Percentiles rank a stretch among this genome's conserved stretches.
phyloP scores from a whole-genome alignment of 2,797 vertebrate species.

The Kryptopterus vitreolus region DNA sequence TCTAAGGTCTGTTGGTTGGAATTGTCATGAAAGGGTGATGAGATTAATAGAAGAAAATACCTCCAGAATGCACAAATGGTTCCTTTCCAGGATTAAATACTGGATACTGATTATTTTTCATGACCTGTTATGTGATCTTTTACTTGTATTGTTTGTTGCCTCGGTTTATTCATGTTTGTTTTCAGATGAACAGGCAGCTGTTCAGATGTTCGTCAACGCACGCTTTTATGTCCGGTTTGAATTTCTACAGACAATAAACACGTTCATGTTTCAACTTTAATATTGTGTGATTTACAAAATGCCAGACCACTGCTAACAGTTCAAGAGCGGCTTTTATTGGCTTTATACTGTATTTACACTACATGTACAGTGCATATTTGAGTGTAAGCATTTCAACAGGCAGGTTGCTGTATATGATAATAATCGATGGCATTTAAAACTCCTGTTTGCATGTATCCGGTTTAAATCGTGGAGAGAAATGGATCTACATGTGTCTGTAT shows the following conservation, averaged over 20 bases:
- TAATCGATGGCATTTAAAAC: no score
- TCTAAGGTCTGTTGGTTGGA: neutral
- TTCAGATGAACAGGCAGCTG: neutral
- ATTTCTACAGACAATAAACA: constrained; percentile 12
- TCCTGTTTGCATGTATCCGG: neutral
- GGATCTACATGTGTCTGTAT: neutral
- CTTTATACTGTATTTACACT: constrained; percentile 38
- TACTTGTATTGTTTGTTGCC: neutral
- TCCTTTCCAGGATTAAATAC: no score
- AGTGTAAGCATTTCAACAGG: constrained; percentile 9
- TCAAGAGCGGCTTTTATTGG: constrained; percentile 45
- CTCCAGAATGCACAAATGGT: neutral
- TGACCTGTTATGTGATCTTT: neutral
- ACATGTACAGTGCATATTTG: constrained; percentile 38
- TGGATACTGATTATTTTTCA: no score
- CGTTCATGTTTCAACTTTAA: neutral
- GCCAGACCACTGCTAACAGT: constrained; percentile 3
- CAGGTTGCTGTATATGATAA: constrained; percentile 5
- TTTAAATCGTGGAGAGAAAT: neutral
- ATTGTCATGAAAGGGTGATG: neutral
- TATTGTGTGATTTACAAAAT: neutral
- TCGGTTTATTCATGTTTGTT: neutral
- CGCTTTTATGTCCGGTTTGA: constrained; percentile 5
- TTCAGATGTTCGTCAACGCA: neutral
- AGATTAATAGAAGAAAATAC: neutral